A percentile compares a stretch with the other conserved stretches of the same genome.
Conservation (phyloP, 2,113 vertebrate species). For the Pleuronectes platessa region DNA sequence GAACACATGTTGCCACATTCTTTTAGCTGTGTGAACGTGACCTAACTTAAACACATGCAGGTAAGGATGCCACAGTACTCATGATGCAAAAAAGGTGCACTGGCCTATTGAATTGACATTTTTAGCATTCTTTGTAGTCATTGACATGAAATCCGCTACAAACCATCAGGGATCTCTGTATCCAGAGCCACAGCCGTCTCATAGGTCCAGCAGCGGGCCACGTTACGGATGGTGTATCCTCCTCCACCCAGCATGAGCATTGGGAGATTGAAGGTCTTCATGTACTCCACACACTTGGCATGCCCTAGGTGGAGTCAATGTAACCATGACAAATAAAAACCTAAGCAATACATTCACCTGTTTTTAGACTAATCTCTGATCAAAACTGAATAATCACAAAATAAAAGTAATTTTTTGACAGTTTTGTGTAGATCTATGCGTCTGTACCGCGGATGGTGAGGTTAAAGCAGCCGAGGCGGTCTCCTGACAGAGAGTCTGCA, state of each 20-base stretch:
- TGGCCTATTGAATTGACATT: no score
- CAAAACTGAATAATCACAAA: background rate
- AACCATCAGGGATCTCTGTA: slow-evolving; percentile 91
- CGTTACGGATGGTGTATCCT: slow-evolving; percentile 95
- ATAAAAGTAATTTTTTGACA: background rate
- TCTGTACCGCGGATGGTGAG: slow-evolving; percentile 92
- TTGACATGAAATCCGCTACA: background rate
- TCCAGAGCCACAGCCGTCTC: slow-evolving; percentile 95
- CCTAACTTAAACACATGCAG: background rate
- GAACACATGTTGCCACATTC: no score
- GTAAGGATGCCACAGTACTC: background rate
- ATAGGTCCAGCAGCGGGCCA: slow-evolving; percentile 95
- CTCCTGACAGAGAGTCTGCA: slow-evolving; percentile 93
- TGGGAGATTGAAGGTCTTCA: slow-evolving; percentile 95
- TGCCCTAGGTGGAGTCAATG: slow-evolving; percentile 82
- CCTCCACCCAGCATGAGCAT: slow-evolving; percentile 96
- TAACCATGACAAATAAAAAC: background rate
- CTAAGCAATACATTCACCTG: background rate
- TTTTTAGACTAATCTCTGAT: background rate
- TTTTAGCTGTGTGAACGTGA: no score
- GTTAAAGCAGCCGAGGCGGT: slow-evolving; percentile 95
- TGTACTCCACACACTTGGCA: slow-evolving; percentile 95
- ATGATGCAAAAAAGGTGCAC: background rate
- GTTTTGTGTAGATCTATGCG: background rate
- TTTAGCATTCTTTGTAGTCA: no score